These are phyloP conservation scores for Leucoraja ocellata DNA, from an alignment of 2,797 vertebrate species.

Conservation along the genomic window DNA sequence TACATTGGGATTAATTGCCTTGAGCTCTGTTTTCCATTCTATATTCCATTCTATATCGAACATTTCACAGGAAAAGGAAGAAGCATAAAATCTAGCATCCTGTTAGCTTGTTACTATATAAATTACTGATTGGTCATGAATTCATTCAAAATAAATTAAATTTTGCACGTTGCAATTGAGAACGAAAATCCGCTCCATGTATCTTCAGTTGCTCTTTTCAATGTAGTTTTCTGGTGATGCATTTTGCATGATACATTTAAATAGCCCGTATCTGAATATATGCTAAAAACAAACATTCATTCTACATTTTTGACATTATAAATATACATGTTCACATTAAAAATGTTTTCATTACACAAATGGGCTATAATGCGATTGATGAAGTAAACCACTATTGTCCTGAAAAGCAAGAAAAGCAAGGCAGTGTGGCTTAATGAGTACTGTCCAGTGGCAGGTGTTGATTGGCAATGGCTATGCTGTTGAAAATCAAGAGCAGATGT, in stretches of 20 bases:
- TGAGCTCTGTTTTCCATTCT: neutral
- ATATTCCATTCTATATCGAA: neutral
- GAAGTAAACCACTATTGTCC: no score
- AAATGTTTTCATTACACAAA: neutral
- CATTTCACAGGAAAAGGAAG: neutral
- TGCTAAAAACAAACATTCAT: neutral
- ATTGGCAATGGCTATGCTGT: no score
- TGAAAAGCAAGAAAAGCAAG: no score
- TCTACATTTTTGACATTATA: neutral
- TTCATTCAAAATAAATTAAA: neutral
- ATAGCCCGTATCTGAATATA: neutral
- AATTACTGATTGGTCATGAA: neutral
- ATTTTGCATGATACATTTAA: neutral
- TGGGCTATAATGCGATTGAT: no score
- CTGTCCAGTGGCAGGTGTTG: no score
- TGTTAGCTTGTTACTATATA: neutral
- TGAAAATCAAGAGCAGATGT: no score
- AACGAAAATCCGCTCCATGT: neutral
- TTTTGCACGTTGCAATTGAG: neutral
- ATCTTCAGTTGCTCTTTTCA: neutral
- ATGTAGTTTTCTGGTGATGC: neutral
- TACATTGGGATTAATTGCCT: neutral
- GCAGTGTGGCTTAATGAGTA: no score
- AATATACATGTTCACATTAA: neutral
- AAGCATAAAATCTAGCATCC: neutral